Conservation (phyloP, 2,113 vertebrate species). For the Hemicordylus capensis region DNA sequence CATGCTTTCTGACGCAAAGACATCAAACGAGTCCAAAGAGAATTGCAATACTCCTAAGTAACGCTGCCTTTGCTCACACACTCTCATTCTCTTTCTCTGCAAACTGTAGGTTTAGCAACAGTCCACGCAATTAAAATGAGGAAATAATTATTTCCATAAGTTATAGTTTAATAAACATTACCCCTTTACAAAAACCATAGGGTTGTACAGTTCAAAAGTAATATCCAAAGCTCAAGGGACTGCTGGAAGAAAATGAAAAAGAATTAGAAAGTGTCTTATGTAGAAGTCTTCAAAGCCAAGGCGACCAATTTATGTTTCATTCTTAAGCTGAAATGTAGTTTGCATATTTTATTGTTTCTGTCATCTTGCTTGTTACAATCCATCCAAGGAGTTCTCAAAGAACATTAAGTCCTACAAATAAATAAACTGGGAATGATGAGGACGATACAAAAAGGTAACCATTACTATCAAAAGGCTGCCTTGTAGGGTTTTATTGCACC, state of each 20-base stretch:
- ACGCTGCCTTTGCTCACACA: conserved; percentile 26
- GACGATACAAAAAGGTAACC: conserved; percentile 62
- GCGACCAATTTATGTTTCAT: conserved; percentile 68
- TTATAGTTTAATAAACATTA: conserved; percentile 73
- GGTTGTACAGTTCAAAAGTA: conserved; percentile 64
- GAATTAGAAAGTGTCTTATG: conserved; percentile 73
- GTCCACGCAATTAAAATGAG: conserved; percentile 45
- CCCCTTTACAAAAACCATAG: conserved; percentile 56
- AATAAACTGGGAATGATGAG: conserved; percentile 64
- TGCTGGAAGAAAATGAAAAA: conserved; percentile 80
- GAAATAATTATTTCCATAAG: conserved; percentile 70
- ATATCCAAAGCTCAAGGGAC: conserved; percentile 69
- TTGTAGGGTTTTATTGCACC: conserved; percentile 49
- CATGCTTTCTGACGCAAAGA: conserved; percentile 70
- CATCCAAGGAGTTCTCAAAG: conserved; percentile 81
- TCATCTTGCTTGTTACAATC: conserved; percentile 74
- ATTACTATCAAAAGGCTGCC: conserved; percentile 58
- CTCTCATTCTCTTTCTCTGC: conserved; percentile 37
- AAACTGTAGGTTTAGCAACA: conserved; percentile 61
- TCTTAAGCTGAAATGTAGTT: conserved; percentile 74
- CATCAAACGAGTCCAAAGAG: conserved; percentile 75
- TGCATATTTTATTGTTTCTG: conserved; percentile 75
- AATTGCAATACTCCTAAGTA: conserved; percentile 62
- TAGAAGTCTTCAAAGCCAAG: conserved; percentile 73
- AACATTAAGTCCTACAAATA: conserved; percentile 83